Evolutionary conservation across 2,888 invertebrate species (phyloP), one percentile per base, ranked within the genome.

Genomic region (Nomada lathburiana): DNA sequence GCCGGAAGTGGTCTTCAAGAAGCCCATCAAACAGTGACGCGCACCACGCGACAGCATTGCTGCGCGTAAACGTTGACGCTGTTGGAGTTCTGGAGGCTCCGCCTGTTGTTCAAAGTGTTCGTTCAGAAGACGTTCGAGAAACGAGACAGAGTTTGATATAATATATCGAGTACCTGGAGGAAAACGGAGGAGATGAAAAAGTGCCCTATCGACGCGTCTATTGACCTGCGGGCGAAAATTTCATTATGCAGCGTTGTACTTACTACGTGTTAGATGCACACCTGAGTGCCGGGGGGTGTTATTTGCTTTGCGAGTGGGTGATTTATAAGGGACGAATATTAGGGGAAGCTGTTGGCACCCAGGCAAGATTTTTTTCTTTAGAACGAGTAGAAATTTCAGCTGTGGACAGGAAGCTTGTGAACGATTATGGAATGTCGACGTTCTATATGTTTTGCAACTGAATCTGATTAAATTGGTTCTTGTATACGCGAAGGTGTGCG

Each of bases 11-110:
- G 89, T 93, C 82, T 93, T 93, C 85, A 93, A 93, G 84, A 93
- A 93, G 85, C 93, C 93, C 65, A 92, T 93, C 72, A 92, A 92
- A 82, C 93, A 93, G 86, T 93, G 91, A 93, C 86, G 72, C 74
- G 57, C 18, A 9, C 55, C 20, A 26, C 52, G 44, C 70, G 59
- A 57, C 13, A 18, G 20, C 44, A 36, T 29, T 26, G 52, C 18
- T 50, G 53, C 23, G 13, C 26, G 44, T 67, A 13, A 53, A 44
- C 62, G 70, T 26, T 26, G 73, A 76, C 47, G n/a, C 74, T 75
- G 65, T 7, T n/a, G 63, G 65, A 50, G 71, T 69, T 75, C 72
- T 84, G 90, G 89, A 90, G 88, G 87, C 91, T 91, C 89, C 90
- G 89, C 91, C 90, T 84, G 80, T 89, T 89, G 72, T 89, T 78